Conservation (phyloP, 1,140 invertebrate genomes). For the Atta texana region DNA sequence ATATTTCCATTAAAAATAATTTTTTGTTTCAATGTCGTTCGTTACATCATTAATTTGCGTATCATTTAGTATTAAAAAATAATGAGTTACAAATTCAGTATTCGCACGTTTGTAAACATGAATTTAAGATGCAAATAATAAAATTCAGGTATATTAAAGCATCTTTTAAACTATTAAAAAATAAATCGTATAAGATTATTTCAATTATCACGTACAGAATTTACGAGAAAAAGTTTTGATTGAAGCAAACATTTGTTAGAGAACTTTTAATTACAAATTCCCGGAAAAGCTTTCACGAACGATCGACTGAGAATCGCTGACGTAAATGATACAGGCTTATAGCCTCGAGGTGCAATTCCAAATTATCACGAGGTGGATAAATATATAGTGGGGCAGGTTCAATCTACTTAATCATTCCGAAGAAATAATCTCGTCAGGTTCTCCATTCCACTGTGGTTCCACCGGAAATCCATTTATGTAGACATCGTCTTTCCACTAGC, state of each 20-base stretch:
- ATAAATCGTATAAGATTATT: conserved; percentile 4
- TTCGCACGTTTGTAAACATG: neutral
- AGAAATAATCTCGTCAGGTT: conserved; percentile 51
- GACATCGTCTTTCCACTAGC: neutral
- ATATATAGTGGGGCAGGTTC: conserved; percentile 37
- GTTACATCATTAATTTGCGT: neutral
- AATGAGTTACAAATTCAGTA: neutral
- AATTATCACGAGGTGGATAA: conserved; percentile 43
- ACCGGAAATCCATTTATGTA: conserved; percentile 57
- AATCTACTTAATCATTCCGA: conserved; percentile 50
- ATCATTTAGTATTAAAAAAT: neutral
- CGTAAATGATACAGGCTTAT: conserved; percentile 45
- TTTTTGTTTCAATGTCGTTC: neutral
- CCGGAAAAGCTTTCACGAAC: neutral
- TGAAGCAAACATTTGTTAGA: conserved; percentile 5
- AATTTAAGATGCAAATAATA: neutral
- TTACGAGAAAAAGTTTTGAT: conserved; percentile 38
- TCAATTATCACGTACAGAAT: conserved; percentile 2
- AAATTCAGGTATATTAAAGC: neutral
- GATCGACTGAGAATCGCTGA: conserved; percentile 30
- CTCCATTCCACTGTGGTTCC: conserved; percentile 15
- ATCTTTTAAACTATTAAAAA: neutral
- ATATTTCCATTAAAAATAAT: neutral
- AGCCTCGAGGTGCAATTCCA: conserved; percentile 50
- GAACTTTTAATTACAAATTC: conserved; percentile 33